phyloP scores from a whole-genome alignment of 2,888 invertebrate species.

The Melanostoma scalare region DNA sequence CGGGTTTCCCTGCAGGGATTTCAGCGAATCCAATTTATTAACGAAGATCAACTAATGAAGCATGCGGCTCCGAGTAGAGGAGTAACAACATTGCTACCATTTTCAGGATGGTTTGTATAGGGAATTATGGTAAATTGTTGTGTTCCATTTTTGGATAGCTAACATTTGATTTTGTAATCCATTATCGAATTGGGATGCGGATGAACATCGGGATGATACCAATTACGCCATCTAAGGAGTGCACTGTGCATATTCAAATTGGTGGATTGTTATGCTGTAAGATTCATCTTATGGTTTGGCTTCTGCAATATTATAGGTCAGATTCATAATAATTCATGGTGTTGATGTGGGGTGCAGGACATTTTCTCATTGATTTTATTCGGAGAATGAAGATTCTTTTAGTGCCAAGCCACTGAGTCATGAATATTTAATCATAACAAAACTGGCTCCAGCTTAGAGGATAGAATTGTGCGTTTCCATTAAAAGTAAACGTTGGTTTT shows the following conservation, averaged over 20 bases:
- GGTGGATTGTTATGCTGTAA: not conserved
- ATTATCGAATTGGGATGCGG: conserved; percentile 52
- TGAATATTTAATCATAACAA: no score
- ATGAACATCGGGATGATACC: conserved; percentile 61
- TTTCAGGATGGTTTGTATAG: conserved; percentile 46
- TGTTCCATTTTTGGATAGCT: conserved; percentile 47
- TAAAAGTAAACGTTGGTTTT: no score
- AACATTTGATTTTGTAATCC: conserved; percentile 66
- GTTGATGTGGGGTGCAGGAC: no score
- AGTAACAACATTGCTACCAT: conserved; percentile 62
- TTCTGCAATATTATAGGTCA: no score
- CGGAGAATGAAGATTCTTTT: no score
- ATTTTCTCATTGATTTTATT: no score
- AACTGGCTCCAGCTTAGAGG: no score
- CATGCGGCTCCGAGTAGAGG: conserved; percentile 28
- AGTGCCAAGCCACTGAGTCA: no score
- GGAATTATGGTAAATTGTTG: conserved; percentile 69
- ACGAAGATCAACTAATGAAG: conserved; percentile 67
- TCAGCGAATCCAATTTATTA: conserved; percentile 59
- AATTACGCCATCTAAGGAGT: conserved; percentile 66
- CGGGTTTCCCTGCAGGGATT: conserved; percentile 19
- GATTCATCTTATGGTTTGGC: not conserved
- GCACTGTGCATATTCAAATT: conserved; percentile 65
- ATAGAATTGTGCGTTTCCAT: no score
- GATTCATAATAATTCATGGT: no score